Conservation (phyloP, 2,888 invertebrate genomes). For the Rotaria magnacalcarata region DNA sequence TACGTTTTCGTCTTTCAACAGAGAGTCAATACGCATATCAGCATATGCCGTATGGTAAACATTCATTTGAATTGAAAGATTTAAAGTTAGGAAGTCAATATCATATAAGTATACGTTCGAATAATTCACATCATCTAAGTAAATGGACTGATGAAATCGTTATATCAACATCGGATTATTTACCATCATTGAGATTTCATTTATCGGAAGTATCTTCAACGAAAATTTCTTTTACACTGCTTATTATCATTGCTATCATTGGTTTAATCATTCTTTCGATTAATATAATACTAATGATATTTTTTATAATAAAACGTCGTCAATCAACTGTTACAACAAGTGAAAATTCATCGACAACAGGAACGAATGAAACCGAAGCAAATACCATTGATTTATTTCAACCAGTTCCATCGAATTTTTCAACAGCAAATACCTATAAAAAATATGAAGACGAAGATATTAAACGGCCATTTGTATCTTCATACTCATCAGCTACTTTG, state of each 20-base stretch:
- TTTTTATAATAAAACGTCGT: constrained; percentile 42
- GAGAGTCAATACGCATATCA: background rate
- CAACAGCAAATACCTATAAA: background rate
- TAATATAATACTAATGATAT: constrained; percentile 39
- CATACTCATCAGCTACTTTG: background rate
- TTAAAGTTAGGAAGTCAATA: background rate
- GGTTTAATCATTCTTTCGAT: constrained; percentile 40
- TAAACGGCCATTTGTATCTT: constrained; percentile 12
- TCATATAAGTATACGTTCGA: background rate
- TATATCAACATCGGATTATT: background rate
- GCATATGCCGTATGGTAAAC: background rate
- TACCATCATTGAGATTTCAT: background rate
- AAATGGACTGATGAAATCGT: background rate
- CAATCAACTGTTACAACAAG: constrained; percentile 32
- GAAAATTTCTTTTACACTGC: constrained; percentile 41
- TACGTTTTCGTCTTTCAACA: constrained; percentile 35
- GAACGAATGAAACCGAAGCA: constrained; percentile 45
- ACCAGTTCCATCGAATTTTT: constrained; percentile 40
- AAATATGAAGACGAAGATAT: constrained; percentile 25
- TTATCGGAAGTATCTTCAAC: background rate
- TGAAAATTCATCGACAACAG: constrained; percentile 44
- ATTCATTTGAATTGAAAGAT: background rate
- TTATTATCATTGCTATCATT: constrained; percentile 37
- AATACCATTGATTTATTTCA: constrained; percentile 46
- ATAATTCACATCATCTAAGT: constrained; percentile 4